These are phyloP conservation scores for Phoebastria nigripes DNA, from an alignment of 2,797 vertebrate genomes.

Conservation along the genomic window DNA sequence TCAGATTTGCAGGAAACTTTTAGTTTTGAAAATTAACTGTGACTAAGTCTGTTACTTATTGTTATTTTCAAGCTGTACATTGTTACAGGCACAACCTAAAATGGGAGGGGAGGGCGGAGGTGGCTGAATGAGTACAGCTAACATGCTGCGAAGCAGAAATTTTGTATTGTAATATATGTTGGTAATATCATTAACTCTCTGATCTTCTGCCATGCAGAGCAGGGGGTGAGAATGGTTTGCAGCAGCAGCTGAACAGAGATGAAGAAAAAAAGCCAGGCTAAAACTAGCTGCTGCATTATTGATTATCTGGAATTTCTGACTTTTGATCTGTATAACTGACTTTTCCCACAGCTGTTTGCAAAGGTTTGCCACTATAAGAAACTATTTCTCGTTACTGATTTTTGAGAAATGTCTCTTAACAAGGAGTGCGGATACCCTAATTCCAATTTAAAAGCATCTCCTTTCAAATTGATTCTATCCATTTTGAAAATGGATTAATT, in stretches of 20 bases:
- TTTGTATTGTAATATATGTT: background rate
- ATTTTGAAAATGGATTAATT: background rate
- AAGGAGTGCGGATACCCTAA: background rate
- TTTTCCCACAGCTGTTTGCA: background rate
- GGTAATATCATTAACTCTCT: background rate
- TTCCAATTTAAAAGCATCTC: background rate
- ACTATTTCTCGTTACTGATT: background rate
- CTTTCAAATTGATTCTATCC: background rate
- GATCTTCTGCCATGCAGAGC: background rate
- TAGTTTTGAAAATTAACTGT: conserved; percentile 28
- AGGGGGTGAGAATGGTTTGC: background rate
- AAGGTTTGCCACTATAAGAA: background rate
- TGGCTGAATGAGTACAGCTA: background rate
- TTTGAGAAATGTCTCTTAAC: background rate
- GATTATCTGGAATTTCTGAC: background rate
- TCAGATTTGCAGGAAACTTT: background rate
- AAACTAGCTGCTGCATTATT: background rate
- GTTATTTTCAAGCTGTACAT: conserved; percentile 8
- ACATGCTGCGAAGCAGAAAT: background rate
- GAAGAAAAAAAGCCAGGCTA: background rate
- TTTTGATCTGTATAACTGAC: background rate
- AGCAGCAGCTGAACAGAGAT: background rate
- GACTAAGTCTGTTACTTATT: background rate
- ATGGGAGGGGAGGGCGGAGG: background rate
- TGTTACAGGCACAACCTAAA: conserved; percentile 11